Evolutionary conservation across 2,888 invertebrate species (phyloP), one percentile per base, ranked within the genome.

Genomic region (Athetis lepigone): DNA sequence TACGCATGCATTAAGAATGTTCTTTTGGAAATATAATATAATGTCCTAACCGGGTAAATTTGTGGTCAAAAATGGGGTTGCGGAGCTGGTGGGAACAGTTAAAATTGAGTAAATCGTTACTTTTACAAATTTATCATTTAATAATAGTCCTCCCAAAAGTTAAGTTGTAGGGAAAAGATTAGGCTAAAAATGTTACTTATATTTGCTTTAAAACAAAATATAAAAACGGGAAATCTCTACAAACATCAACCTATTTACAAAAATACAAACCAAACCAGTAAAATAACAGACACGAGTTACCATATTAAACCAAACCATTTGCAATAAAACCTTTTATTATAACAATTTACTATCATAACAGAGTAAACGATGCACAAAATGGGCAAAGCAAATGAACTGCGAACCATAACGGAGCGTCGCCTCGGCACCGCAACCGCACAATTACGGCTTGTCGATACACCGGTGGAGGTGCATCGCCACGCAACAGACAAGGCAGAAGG

Each of bases 331-430:
- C 33, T 55, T 49, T 63, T 70, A 70, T 71, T 54, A 57, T 50
- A 62, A 57, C 51, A 55, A 59, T 74, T 72, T 55, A 55, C 42
- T 54, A 63, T 74, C 42, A 74, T 59, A 74, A 59, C 64, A 52
- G 29, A 69, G 33, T 58, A 36, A 47, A 29, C 57, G 70, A 64
- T 55, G 72, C 70, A 63, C 55, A 45, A 58, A 72, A 74, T 69
- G 71, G 51, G 25, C 54, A 50, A 39, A 58, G 50, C 70, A 72
- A 72, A 74, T 72, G 74, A 72, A 72, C 74, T 74, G 72, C 57
- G 63, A 69, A 55, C 54, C 62, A 27, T 57, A 43, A 33, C 70
- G 61, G 25, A 27, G 65, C 70, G 33, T 27, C 52, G 59, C 70
- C 43, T 36, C 68, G 51, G n/a, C 55, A 64, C 64, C 60, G 51